phyloP scores from a whole-genome alignment of 2,888 invertebrate species.

The Leuctra nigra region DNA sequence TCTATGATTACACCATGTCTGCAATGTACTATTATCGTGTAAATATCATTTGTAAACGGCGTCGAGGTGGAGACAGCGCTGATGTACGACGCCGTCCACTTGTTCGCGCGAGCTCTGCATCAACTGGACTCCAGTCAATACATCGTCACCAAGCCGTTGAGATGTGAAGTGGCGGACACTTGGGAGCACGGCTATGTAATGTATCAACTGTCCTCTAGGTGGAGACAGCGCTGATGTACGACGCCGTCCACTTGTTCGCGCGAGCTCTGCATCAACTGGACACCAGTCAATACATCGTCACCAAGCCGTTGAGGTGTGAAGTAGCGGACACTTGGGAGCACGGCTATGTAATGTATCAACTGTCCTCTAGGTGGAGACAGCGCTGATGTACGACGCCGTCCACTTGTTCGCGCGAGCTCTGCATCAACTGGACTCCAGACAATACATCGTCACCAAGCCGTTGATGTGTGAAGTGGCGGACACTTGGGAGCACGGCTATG shows the following conservation, averaged over 20 bases:
- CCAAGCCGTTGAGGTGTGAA: conserved; percentile 79
- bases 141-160: conserved; percentile 78
- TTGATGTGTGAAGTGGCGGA: conserved; percentile 77
- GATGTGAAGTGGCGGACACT: conserved; percentile 69
- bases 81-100: conserved; percentile 93
- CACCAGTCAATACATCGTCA: conserved; percentile 81
- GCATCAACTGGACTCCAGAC: conserved; percentile 82
- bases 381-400: conserved; percentile 94
- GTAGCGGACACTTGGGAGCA: conserved; percentile 57
- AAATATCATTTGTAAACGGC: not conserved
- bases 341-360: too few relatives aligned
- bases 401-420: conserved; percentile 88
- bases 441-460: conserved; percentile 80
- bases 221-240: conserved; percentile 93
- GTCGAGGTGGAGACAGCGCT: conserved; percentile 86
- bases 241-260: conserved; percentile 89
- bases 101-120: conserved; percentile 87
- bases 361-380: conserved; percentile 80
- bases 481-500: too few relatives aligned
- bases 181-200: conserved; percentile 54
- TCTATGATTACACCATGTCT: too few relatives aligned
- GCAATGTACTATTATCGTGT: too few relatives aligned
- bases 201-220: conserved; percentile 70
- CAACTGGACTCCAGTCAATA: conserved; percentile 84
- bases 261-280: conserved; percentile 87